Percentiles rank a stretch among this genome's conserved stretches.
phyloP scores from a whole-genome alignment of 2,113 vertebrate genomes.

The Mobula hypostoma region DNA sequence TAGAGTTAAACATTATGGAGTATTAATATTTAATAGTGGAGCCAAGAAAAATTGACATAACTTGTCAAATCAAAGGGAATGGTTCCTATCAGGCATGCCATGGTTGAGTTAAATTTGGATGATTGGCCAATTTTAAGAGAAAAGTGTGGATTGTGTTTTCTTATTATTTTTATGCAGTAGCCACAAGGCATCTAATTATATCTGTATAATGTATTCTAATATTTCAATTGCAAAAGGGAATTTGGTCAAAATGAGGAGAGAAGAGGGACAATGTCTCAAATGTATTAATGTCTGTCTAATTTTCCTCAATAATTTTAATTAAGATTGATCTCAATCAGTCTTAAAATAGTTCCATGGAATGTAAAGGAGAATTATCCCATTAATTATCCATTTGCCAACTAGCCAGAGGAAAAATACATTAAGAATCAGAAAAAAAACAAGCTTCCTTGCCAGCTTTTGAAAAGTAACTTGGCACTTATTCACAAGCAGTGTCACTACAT shows the following conservation, averaged over 20 bases:
- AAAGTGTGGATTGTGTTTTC: background rate
- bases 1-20: background rate
- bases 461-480: background rate
- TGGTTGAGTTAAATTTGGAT: background rate
- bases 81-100: background rate
- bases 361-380: constrained; percentile 22
- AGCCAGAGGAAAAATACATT: background rate
- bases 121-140: background rate
- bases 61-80: background rate
- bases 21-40: background rate
- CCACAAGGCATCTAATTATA: background rate
- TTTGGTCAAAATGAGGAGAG: background rate
- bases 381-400: constrained; percentile 22
- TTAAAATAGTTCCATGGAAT: constrained; percentile 7
- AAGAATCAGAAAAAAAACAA: background rate
- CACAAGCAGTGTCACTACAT: background rate
- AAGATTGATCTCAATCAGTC: background rate
- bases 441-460: background rate
- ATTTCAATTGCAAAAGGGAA: background rate
- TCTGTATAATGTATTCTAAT: background rate
- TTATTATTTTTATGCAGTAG: background rate
- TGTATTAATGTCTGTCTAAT: background rate
- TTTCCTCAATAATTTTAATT: background rate
- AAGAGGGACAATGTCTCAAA: background rate
- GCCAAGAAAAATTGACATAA: background rate